These are phyloP conservation scores for Oncorhynchus keta DNA, from an alignment of 2,113 vertebrate genomes.

Conservation along the genomic window DNA sequence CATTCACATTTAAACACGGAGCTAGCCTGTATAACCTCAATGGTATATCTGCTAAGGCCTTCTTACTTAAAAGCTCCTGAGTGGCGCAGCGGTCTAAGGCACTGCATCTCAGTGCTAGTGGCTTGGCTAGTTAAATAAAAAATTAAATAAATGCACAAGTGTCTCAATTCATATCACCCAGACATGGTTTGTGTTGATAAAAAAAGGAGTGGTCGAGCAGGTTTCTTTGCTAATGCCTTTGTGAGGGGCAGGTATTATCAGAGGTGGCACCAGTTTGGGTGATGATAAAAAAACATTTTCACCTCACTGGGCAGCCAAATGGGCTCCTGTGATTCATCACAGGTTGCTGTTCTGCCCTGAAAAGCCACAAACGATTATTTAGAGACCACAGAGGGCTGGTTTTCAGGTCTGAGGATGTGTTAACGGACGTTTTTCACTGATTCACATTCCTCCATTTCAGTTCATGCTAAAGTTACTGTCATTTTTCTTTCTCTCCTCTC, in stretches of 20 bases:
- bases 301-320: constrained; percentile 37
- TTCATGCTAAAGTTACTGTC: constrained; percentile 21
- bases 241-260: constrained; percentile 10
- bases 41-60: not conserved
- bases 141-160: no score
- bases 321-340: constrained; percentile 36
- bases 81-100: no score
- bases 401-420: constrained; percentile 31
- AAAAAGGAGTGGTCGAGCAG: not conserved
- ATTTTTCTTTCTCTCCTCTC: constrained; percentile 13
- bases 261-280: constrained; percentile 8
- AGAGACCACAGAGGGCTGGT: not conserved
- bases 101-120: no score
- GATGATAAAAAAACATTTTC: constrained; percentile 31
- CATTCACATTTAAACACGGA: no score
- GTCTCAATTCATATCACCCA: no score
- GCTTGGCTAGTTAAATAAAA: no score
- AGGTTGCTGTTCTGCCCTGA: constrained; percentile 19
- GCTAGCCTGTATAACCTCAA: not conserved
- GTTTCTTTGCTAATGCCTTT: not conserved
- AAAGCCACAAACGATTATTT: constrained; percentile 34
- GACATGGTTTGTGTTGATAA: constrained; percentile 4
- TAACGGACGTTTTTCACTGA: constrained; percentile 25
- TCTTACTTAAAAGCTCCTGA: not conserved
- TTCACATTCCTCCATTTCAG: constrained; percentile 14